Percentiles rank a stretch among this genome's conserved stretches.
Evolutionary conservation across 2,888 invertebrate genomes (phyloP).

Genomic region (Lepetodrilus schrolli): DNA sequence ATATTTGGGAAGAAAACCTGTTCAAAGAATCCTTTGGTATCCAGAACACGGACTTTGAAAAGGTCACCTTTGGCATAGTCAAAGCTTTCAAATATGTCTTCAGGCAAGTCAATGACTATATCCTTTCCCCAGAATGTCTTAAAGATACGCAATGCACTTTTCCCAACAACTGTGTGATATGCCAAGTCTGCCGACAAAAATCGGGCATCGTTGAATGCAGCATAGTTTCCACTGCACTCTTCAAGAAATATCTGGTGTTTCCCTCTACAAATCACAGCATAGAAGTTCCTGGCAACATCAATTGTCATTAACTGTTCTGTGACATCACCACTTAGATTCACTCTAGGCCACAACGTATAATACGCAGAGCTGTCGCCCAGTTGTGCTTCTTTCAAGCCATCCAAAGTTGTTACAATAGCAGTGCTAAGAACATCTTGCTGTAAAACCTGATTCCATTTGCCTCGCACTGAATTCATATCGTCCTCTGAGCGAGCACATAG

Average conservation of each 20-base stretch:
- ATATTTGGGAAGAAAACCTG: conserved; percentile 52
- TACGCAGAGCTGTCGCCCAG: not conserved
- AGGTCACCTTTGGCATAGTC: not conserved
- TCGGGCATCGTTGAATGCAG: conserved; percentile 37
- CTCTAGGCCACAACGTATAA: conserved; percentile 31
- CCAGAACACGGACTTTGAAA: conserved; percentile 29
- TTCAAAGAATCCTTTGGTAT: conserved; percentile 43
- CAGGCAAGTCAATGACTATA: conserved; percentile 35
- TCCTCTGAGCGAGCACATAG: conserved; percentile 56
- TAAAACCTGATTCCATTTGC: conserved; percentile 57
- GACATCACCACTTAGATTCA: not conserved
- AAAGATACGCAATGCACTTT: conserved; percentile 33
- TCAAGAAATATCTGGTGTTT: not conserved
- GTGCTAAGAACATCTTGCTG: conserved; percentile 46
- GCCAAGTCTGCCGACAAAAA: conserved; percentile 46
- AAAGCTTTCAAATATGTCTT: conserved; percentile 29
- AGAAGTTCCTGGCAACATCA: not conserved
- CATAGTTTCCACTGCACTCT: not conserved
- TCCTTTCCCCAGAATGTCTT: conserved; percentile 18
- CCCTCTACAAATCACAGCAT: not conserved
- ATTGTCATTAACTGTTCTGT: not conserved
- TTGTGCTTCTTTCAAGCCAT: conserved; percentile 35
- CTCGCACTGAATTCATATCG: conserved; percentile 49
- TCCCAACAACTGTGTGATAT: conserved; percentile 31
- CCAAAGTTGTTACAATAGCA: conserved; percentile 49